Evolutionary conservation across 2,888 invertebrate species (phyloP).

Genomic region (Gymnocheta viridis): DNA sequence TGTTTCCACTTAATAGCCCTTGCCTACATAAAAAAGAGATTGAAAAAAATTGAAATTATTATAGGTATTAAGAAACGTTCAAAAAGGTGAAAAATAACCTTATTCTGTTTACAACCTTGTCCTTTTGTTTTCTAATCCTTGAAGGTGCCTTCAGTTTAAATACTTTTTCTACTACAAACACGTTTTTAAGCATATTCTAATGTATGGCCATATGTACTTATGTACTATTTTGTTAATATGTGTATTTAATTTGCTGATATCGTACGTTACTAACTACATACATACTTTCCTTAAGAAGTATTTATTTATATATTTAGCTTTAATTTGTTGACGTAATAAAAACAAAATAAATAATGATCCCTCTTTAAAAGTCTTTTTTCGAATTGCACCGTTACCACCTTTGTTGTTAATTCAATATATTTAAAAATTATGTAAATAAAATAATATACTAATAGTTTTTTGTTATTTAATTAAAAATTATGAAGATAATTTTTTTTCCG

Average conservation of each 20-base stretch:
- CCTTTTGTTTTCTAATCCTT: slow-evolving; percentile 59
- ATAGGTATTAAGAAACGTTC: background rate
- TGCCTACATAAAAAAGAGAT: background rate
- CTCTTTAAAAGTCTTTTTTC: slow-evolving; percentile 43
- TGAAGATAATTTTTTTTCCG: background rate
- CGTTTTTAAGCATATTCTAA: slow-evolving; percentile 5
- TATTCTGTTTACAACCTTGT: slow-evolving; percentile 62
- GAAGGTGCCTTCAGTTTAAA: slow-evolving; percentile 39
- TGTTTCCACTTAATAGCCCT: slow-evolving; percentile 13
- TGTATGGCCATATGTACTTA: background rate
- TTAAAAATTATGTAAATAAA: slow-evolving; percentile 17
- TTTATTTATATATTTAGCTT: slow-evolving; percentile 1
- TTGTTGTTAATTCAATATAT: slow-evolving; percentile 71
- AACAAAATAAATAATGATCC: slow-evolving; percentile 13
- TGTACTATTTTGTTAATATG: background rate
- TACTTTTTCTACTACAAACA: slow-evolving; percentile 15
- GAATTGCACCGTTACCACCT: slow-evolving; percentile 80
- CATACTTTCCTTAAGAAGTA: slow-evolving; percentile 8
- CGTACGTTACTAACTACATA: slow-evolving; percentile 48
- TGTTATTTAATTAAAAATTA: background rate
- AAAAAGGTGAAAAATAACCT: background rate
- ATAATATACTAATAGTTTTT: slow-evolving; percentile 12
- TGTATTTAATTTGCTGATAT: slow-evolving; percentile 17
- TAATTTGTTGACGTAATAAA: slow-evolving; percentile 50
- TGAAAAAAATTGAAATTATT: slow-evolving; percentile 21